A percentile compares a stretch with the other conserved stretches of the same genome.
These are phyloP conservation scores for Yasuhikotakia modesta DNA, from an alignment of 2,797 vertebrate genomes.

Conservation along the genomic window DNA sequence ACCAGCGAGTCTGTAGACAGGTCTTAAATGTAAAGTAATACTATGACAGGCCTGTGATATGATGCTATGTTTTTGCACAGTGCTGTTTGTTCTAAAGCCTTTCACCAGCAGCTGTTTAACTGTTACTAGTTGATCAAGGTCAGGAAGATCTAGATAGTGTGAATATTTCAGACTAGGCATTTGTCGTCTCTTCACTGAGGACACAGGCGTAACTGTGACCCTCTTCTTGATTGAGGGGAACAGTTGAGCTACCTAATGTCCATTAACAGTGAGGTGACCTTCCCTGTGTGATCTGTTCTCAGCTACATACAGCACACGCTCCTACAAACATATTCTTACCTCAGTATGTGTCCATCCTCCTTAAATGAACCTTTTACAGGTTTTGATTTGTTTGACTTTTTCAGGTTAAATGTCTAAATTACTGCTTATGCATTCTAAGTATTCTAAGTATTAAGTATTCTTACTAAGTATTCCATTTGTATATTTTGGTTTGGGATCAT, in stretches of 20 bases:
- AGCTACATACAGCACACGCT: too few species aligned
- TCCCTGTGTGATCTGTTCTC: background rate
- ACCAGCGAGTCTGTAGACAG: background rate
- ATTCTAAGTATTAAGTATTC: too few species aligned
- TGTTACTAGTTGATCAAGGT: conserved; percentile 19
- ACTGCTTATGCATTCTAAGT: too few species aligned
- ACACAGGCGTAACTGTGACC: conserved; percentile 51
- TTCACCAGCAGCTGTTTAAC: conserved; percentile 9
- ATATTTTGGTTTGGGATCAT: background rate
- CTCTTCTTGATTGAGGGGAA: conserved; percentile 43
- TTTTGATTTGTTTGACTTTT: background rate
- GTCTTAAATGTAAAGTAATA: background rate
- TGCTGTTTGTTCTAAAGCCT: background rate
- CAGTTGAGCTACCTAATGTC: conserved; percentile 29
- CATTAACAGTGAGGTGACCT: background rate
- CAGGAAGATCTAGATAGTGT: conserved; percentile 25
- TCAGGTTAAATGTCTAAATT: background rate
- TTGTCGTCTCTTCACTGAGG: conserved; percentile 43
- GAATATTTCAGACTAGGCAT: conserved; percentile 22
- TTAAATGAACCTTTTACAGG: too few species aligned
- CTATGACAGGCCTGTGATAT: background rate
- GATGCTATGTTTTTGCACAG: background rate
- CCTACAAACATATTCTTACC: background rate
- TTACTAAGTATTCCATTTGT: too few species aligned
- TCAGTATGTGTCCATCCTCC: background rate